Conservation (phyloP, 1,140 invertebrate genomes). For the Musca domestica region DNA sequence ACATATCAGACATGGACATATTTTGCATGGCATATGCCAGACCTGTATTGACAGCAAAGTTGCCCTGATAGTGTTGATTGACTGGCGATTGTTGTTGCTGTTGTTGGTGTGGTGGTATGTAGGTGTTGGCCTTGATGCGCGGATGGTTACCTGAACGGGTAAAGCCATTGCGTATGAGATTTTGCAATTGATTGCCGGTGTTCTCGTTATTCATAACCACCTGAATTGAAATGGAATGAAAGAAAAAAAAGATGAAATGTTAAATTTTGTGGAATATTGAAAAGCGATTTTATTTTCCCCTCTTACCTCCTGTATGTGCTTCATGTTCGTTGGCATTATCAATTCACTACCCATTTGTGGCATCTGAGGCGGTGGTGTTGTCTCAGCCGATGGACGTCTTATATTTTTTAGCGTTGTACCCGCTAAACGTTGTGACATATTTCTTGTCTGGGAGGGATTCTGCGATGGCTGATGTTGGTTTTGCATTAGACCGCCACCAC, state of each 20-base stretch:
- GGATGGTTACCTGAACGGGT: conserved; percentile 37
- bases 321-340: conserved; percentile 36
- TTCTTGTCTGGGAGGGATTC: conserved; percentile 30
- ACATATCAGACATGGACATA: conserved; percentile 31
- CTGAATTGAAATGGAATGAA: conserved; percentile 32
- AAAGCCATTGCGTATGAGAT: conserved; percentile 48
- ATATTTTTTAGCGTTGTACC: conserved; percentile 36
- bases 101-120: conserved; percentile 41
- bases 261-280: neutral
- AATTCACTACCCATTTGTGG: conserved; percentile 26
- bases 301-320: conserved; percentile 42
- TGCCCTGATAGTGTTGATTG: conserved; percentile 53
- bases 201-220: conserved; percentile 37
- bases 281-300: neutral
- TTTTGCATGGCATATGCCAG: conserved; percentile 43
- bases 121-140: conserved; percentile 41
- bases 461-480: conserved; percentile 37
- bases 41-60: conserved; percentile 37
- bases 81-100: conserved; percentile 51
- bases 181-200: conserved; percentile 41
- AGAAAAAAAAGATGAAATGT: conserved; percentile 6
- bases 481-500: conserved; percentile 30
- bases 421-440: conserved; percentile 40
- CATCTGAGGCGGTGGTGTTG: conserved; percentile 53
- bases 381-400: conserved; percentile 55